phyloP scores from a whole-genome alignment of 2,888 invertebrate genomes.

The Opisthograptis luteolata region DNA sequence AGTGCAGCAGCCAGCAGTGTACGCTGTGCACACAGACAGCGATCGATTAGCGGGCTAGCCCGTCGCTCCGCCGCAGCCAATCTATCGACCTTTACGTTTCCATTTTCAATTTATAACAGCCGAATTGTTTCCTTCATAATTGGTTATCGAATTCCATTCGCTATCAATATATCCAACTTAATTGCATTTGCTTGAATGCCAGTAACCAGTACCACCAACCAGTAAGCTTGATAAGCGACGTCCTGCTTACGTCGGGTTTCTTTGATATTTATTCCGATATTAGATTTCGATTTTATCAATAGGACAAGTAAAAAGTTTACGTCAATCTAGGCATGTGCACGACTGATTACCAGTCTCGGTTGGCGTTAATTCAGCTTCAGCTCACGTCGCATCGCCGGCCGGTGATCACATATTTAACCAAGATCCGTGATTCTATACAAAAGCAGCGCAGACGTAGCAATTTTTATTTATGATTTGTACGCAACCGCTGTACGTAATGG shows the following conservation, averaged over 20 bases:
- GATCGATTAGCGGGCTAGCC: constrained; percentile 77
- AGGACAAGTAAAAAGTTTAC: no score
- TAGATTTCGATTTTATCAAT: no score
- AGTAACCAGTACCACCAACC: no score
- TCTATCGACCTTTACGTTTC: constrained; percentile 73
- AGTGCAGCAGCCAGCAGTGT: constrained; percentile 66
- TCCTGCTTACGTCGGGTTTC: constrained; percentile 13
- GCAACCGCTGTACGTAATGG: constrained; percentile 66
- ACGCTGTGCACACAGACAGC: constrained; percentile 77
- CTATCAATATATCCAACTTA: constrained; percentile 25
- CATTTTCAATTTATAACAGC: constrained; percentile 65
- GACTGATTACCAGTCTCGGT: constrained; percentile 56
- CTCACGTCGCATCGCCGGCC: constrained; percentile 71
- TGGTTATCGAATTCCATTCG: constrained; percentile 46
- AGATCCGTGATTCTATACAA: constrained; percentile 77
- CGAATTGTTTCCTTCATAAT: constrained; percentile 59
- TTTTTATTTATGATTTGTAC: constrained; percentile 79
- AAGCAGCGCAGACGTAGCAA: constrained; percentile 67
- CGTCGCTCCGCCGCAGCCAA: constrained; percentile 67
- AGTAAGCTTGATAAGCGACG: constrained; percentile 1
- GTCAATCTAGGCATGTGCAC: constrained; percentile 38
- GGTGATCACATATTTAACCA: constrained; percentile 83
- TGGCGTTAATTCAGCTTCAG: constrained; percentile 58
- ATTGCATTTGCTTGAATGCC: no score
- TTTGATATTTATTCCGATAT: constrained; percentile 2